These are phyloP conservation scores for Microctonus aethiopoides DNA, from an alignment of 2,888 invertebrate genomes.

Conservation along the genomic window DNA sequence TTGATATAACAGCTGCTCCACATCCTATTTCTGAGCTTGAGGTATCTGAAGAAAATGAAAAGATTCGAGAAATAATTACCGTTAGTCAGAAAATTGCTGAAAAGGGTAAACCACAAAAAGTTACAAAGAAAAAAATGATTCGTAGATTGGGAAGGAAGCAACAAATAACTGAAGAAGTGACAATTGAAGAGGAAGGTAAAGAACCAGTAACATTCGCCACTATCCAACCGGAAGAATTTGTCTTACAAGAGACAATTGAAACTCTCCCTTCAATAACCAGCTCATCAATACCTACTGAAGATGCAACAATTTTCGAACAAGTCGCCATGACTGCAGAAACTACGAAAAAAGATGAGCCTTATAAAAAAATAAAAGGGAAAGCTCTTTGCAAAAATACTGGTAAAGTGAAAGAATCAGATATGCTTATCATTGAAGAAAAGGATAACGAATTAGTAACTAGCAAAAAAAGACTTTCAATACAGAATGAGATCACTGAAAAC, in stretches of 20 bases:
- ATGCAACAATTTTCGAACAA: conserved; percentile 58
- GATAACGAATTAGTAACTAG: conserved; percentile 33
- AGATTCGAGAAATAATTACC: conserved; percentile 50
- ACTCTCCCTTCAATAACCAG: conserved; percentile 23
- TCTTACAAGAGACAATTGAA: conserved; percentile 38
- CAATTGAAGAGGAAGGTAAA: conserved; percentile 67
- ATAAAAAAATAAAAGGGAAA: conserved; percentile 57
- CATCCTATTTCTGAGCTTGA: conserved; percentile 38
- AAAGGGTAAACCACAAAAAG: conserved; percentile 56
- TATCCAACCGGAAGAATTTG: conserved; percentile 48
- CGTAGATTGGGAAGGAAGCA: conserved; percentile 58
- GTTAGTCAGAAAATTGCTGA: conserved; percentile 53
- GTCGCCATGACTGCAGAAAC: conserved; percentile 57
- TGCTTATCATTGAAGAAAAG: conserved; percentile 60
- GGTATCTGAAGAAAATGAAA: conserved; percentile 51
- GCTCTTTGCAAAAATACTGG: conserved; percentile 61
- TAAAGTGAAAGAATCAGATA: conserved; percentile 63
- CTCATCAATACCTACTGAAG: conserved; percentile 18
- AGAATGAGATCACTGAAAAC: conserved; percentile 48
- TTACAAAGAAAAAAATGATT: conserved; percentile 64
- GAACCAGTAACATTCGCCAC: conserved; percentile 39
- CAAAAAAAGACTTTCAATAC: conserved; percentile 66
- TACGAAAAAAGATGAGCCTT: not conserved
- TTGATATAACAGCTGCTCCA: conserved; percentile 50
- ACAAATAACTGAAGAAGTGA: conserved; percentile 55